Conservation (phyloP, 2,113 vertebrate species). For the Megaleporinus macrocephalus region DNA sequence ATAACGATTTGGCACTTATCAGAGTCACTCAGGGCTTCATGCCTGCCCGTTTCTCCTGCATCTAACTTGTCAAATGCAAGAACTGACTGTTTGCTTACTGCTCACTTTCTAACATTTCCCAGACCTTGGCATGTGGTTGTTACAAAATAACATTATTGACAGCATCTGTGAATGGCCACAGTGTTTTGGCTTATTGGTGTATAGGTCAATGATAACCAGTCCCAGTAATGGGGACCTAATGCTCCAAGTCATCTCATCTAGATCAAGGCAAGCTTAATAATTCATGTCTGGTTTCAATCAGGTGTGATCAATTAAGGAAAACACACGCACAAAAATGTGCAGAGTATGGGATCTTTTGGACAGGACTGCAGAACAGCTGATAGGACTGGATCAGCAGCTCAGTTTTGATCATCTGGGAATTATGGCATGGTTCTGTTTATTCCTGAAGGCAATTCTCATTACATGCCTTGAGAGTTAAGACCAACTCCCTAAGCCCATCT, state of each 20-base stretch:
- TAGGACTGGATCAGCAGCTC: not conserved
- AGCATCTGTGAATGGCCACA: no score
- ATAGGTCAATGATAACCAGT: not conserved
- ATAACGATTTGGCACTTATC: no score
- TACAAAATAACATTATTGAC: no score
- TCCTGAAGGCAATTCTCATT: conserved; percentile 3
- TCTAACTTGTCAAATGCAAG: no score
- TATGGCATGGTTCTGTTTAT: conserved; percentile 5
- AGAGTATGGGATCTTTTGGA: not conserved
- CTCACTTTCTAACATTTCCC: no score
- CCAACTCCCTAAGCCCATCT: not conserved
- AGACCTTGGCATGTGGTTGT: no score
- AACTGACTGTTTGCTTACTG: no score
- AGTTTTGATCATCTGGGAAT: not conserved
- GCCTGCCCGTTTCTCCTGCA: no score
- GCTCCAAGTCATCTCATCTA: not conserved
- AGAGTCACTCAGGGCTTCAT: no score
- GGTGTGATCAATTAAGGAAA: conserved; percentile 15
- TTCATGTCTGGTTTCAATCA: conserved; percentile 11
- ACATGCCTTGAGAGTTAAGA: not conserved
- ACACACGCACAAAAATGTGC: not conserved
- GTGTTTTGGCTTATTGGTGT: no score
- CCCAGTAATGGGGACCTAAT: not conserved
- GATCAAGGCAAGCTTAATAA: not conserved
- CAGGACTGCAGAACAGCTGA: not conserved